A percentile compares a stretch with the other conserved stretches of the same genome.
phyloP scores from a whole-genome alignment of 2,113 vertebrate species.

The Syrmaticus mikado region DNA sequence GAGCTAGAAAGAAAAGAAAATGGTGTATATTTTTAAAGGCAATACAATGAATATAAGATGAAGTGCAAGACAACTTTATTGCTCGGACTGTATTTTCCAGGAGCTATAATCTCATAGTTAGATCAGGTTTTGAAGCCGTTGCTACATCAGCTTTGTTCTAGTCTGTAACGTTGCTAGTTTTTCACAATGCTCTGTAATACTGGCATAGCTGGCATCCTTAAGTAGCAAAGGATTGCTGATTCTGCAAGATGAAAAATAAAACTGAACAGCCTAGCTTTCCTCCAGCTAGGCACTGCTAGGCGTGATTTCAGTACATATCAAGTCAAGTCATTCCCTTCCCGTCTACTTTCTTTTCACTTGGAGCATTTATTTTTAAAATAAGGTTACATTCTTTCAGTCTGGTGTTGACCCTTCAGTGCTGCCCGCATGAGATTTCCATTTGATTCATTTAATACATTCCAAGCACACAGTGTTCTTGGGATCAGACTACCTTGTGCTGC shows the following conservation, averaged over 20 bases:
- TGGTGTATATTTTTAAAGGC: background rate
- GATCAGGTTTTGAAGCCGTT: background rate
- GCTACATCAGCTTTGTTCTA: background rate
- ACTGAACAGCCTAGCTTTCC: constrained; percentile 5
- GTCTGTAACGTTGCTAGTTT: background rate
- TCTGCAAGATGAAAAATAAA: background rate
- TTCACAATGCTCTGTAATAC: background rate
- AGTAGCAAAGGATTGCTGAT: background rate
- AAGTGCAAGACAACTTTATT: background rate
- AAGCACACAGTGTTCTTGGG: constrained; percentile 26
- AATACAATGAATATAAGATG: background rate
- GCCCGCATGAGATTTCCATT: constrained; percentile 45
- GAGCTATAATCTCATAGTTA: background rate
- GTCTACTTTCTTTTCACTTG: background rate
- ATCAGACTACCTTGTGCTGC: background rate
- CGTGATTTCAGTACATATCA: constrained; percentile 2
- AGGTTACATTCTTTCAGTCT: constrained; percentile 57
- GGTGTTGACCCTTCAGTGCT: background rate
- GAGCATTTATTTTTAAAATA: constrained; percentile 61
- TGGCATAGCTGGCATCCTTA: background rate
- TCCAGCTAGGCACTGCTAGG: background rate
- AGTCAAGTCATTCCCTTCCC: background rate
- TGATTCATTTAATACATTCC: constrained; percentile 43
- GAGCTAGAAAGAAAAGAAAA: background rate
- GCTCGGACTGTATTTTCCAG: background rate